These are phyloP conservation scores for Cyclopterus lumpus DNA, from an alignment of 2,797 vertebrate species.

Conservation along the genomic window DNA sequence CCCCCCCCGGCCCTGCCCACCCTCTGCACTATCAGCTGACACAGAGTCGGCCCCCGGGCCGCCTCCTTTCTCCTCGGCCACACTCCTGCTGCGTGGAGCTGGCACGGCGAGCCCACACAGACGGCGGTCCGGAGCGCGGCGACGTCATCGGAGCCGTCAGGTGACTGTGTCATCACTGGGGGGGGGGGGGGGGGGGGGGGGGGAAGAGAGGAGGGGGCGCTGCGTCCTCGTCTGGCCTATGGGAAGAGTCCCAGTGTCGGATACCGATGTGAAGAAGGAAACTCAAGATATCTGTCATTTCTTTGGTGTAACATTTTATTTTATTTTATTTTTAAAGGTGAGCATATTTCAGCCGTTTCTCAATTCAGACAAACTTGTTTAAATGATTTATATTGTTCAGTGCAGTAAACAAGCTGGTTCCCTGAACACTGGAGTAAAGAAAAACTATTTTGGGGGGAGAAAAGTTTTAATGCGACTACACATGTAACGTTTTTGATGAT, in stretches of 20 bases:
- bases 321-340: too few relatives aligned
- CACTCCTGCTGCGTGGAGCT: conserved; percentile 78
- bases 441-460: not conserved
- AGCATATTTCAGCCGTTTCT: not conserved
- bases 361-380: not conserved
- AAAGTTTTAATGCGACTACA: too few relatives aligned
- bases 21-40: conserved; percentile 87
- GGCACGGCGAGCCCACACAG: conserved; percentile 71
- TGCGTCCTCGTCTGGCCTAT: conserved; percentile 33
- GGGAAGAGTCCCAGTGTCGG: not conserved
- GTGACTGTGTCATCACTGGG: conserved; percentile 46
- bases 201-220: conserved; percentile 17
- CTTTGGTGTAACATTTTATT: too few relatives aligned
- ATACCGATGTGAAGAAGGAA: not conserved
- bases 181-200: not conserved
- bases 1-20: conserved; percentile 80
- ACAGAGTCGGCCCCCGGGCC: conserved; percentile 84
- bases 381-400: too few relatives aligned
- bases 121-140: conserved; percentile 52
- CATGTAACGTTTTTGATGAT: not conserved
- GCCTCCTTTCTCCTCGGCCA: conserved; percentile 79
- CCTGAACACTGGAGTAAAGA: not conserved
- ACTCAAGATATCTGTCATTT: not conserved
- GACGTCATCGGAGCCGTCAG: conserved; percentile 52
- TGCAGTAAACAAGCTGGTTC: not conserved